A percentile compares a stretch with the other conserved stretches of the same genome.
Conservation (phyloP, 2,888 invertebrate species). For the Epistrophe eligans region DNA sequence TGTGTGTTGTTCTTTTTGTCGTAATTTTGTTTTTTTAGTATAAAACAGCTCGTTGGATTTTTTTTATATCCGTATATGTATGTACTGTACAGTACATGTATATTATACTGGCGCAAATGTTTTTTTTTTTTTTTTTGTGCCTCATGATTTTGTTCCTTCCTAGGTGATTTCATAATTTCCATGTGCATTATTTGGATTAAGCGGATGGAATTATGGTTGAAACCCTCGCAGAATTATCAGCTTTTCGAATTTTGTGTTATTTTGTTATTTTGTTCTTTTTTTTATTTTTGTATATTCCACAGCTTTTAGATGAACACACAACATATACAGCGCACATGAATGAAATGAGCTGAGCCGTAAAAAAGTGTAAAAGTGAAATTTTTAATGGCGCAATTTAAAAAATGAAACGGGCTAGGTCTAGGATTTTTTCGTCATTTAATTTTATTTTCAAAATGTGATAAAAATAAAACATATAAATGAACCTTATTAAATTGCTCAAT, state of each 20-base stretch:
- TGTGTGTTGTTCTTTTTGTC: background rate
- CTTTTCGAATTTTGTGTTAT: conserved; percentile 39
- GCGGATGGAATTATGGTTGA: conserved; percentile 66
- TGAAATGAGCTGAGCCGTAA: conserved; percentile 51
- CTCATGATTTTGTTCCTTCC: conserved; percentile 68
- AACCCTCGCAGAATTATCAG: conserved; percentile 60
- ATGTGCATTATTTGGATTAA: conserved; percentile 74
- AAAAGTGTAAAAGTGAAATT: conserved; percentile 59
- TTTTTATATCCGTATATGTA: background rate
- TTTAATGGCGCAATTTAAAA: conserved; percentile 31
- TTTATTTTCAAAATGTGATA: conserved; percentile 20
- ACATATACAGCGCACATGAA: conserved; percentile 5
- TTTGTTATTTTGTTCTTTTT: no score
- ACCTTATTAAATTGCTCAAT: conserved; percentile 26
- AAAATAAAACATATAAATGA: conserved; percentile 30
- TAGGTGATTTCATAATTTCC: conserved; percentile 72
- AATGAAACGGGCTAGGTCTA: conserved; percentile 32
- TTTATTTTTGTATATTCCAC: background rate
- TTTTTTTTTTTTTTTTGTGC: conserved; percentile 68
- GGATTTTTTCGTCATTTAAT: conserved; percentile 19
- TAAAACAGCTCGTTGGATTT: conserved; percentile 43
- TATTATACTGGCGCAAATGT: conserved; percentile 63
- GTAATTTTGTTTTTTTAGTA: conserved; percentile 19
- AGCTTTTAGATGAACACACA: conserved; percentile 21
- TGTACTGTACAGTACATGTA: background rate